A percentile compares a stretch with the other conserved stretches of the same genome.
Conservation (phyloP, 2,797 vertebrate species). For the Thaleichthys pacificus region DNA sequence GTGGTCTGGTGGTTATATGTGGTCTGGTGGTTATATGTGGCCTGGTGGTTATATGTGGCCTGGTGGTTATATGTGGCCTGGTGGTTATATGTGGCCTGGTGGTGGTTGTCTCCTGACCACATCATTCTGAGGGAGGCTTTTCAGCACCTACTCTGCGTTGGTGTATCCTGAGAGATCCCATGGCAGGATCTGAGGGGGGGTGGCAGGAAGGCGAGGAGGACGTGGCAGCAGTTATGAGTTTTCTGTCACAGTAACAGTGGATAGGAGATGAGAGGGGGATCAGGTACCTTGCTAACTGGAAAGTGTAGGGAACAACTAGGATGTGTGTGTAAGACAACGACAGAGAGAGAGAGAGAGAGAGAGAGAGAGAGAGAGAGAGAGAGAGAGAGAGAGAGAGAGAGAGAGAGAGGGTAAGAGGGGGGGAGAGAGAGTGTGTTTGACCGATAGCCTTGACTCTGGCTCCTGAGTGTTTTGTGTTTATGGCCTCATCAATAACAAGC, state of each 20-base stretch:
- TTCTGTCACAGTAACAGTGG: not conserved
- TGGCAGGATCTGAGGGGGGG: not conserved
- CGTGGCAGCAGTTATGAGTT: not conserved
- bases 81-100: conserved; percentile 20
- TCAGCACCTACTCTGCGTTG: conserved; percentile 23
- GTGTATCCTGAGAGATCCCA: not conserved
- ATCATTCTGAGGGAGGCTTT: not conserved
- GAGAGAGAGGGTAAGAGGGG: not conserved
- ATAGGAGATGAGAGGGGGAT: not conserved
- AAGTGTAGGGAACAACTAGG: not conserved
- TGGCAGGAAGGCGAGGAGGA: not conserved
- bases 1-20: too few relatives aligned
- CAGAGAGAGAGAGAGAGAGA: not conserved
- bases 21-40: conserved; percentile 22
- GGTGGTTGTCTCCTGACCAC: not conserved
- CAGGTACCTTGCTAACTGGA: not conserved
- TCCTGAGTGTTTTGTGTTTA: conserved; percentile 15
- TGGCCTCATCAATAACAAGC: conserved; percentile 18
- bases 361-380: not conserved
- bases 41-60: conserved; percentile 29
- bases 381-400: not conserved
- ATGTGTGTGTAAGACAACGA: not conserved
- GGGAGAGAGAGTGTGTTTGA: conserved; percentile 3
- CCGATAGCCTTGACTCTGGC: conserved; percentile 31
- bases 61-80: conserved; percentile 22